Evolutionary conservation across 2,888 invertebrate genomes (phyloP).

Genomic region (Campoplex capitator): DNA sequence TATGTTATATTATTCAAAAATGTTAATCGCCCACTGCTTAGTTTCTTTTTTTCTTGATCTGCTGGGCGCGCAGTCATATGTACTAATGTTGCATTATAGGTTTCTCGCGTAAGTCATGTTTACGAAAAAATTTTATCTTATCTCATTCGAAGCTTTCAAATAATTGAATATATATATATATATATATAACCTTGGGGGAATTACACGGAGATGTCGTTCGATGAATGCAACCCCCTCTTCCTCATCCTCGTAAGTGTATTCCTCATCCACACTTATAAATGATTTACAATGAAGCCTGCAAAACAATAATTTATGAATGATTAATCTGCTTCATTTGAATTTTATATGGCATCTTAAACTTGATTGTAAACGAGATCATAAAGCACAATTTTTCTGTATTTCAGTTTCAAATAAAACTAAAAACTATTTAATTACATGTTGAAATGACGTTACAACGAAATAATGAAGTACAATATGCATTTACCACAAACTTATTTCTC

Average conservation of each 20-base stretch:
- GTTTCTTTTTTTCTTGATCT: neutral
- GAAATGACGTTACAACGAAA: neutral
- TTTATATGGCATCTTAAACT: too few relatives aligned
- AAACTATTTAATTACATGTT: neutral
- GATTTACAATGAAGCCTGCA: slow-evolving; percentile 76
- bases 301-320: slow-evolving; percentile 2
- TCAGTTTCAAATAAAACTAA: neutral
- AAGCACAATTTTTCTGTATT: neutral
- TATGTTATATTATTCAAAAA: neutral
- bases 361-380: neutral
- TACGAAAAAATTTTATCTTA: neutral
- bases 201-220: slow-evolving; percentile 87
- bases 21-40: neutral
- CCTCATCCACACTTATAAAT: slow-evolving; percentile 88
- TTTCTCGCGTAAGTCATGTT: neutral
- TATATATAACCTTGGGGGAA: slow-evolving; percentile 85
- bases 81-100: neutral
- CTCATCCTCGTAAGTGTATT: slow-evolving; percentile 91
- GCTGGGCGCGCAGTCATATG: neutral
- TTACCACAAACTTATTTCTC: slow-evolving; percentile 39
- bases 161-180: too few relatives aligned
- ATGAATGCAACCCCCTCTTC: slow-evolving; percentile 90
- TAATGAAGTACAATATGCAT: neutral
- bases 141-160: neutral
- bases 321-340: neutral